Conservation (phyloP, 2,888 invertebrate species). For the Diabrotica balteata region DNA sequence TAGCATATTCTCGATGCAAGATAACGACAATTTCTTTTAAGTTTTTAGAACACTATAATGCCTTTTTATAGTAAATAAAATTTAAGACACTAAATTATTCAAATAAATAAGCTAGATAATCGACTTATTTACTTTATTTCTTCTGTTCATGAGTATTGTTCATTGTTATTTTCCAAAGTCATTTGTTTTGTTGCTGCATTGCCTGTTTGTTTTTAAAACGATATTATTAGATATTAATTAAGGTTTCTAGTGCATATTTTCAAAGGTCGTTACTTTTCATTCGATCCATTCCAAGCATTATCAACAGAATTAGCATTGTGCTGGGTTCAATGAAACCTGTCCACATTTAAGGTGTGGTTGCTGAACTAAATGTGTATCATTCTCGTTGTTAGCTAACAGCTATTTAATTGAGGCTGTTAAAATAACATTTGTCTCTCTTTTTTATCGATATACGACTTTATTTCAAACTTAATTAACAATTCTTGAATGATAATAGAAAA, state of each 20-base stretch:
- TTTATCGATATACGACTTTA: not conserved
- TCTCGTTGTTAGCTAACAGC: slow-evolving; percentile 17
- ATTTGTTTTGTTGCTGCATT: no score
- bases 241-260: slow-evolving; percentile 30
- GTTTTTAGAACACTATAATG: no score
- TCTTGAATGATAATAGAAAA: not conserved
- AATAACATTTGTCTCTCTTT: slow-evolving; percentile 20
- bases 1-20: no score
- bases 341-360: slow-evolving; percentile 18
- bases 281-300: slow-evolving; percentile 31
- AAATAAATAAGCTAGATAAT: no score
- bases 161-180: no score
- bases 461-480: slow-evolving; percentile 14
- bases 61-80: no score
- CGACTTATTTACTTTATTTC: no score
- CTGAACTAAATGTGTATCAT: slow-evolving; percentile 25
- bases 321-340: slow-evolving; percentile 22
- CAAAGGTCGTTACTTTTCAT: slow-evolving; percentile 38
- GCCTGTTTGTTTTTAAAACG: no score
- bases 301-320: slow-evolving; percentile 29
- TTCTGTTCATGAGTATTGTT: no score
- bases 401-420: slow-evolving; percentile 19
- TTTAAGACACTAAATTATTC: no score
- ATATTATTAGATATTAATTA: no score
- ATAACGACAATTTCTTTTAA: no score